Evolutionary conservation across 1,140 invertebrate genomes (phyloP), one percentile per base, ranked within the genome.

Genomic region (Hyles vespertilio): DNA sequence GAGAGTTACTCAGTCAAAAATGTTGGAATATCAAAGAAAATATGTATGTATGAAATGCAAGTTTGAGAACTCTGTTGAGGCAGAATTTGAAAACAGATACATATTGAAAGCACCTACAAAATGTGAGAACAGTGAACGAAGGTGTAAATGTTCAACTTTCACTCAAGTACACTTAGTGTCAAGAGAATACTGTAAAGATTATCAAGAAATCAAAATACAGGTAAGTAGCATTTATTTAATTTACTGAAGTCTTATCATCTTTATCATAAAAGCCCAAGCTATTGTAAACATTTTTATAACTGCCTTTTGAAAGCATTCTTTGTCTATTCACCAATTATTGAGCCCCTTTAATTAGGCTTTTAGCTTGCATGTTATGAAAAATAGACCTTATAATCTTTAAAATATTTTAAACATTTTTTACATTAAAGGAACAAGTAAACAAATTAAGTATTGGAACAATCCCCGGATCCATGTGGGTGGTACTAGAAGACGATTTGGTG

Each of bases 151-250:
- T 72, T 87, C 84, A 10, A 91, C 84, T 56, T 90, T 91, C 73
- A 90, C 81, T 69, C 84, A 77, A 59, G 77, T 90, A 34, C 90
- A 91, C 59, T 76, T 89, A 32, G 79, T 93, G 46, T 89, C 92
- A 51, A 91, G 92, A 67, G 89, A 92, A 56, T 92, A 94, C 74
- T 96, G 93, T 77, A 93, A 93, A 67, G 96, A 98, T 90, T 97
- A 96, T 88, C 96, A 98, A 89, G 96, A 98, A 91, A 93, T 98
- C 12, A 97, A 96, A 90, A 91, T 96, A 74, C 94, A 96, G 87
- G 94, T 93, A 36, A n/a, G n/a, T n/a, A n/a, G n/a, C n/a, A 22
- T 22, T 22, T 22, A 22, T 22, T 22, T 22, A 22, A 22, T 22
- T 22, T 22, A 22, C 22, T 22, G 22, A 22, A 22, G 22, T 22